Evolutionary conservation across 2,113 vertebrate species (phyloP), one percentile per base, ranked within the genome.

Genomic region (Porphyrio hochstetteri): DNA sequence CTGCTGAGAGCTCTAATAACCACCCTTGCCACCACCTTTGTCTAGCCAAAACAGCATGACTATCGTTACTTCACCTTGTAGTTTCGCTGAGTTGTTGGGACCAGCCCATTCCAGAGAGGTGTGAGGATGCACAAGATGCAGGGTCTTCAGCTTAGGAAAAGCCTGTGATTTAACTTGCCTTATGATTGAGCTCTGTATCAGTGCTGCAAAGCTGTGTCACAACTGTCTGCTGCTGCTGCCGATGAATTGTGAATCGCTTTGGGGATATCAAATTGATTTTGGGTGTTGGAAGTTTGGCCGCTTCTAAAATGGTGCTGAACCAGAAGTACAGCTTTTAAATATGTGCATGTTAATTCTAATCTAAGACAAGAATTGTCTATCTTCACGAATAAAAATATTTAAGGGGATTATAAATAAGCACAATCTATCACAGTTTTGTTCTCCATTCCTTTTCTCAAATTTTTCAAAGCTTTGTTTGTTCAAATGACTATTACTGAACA

Each of bases 401-500:
- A 56, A 76, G 25, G 42, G 61, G 57, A 35, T 79, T 64, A 7
- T 24, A 63, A 69, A 10, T 29, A 50, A 79, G 29, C 27, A 13
- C 65, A 71, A 7, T 19, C 11, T 55, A 46, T 13, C 55, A 38
- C 13, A 25, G 25, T 21, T 86, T 36, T 35, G n/a, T 46, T 64
- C 21, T 50, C 27, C 61, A 55, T 16, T 67, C 16, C 11, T 67
- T 85, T 46, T 24, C 71, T 92, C 12, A 1, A 29, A 12, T 25
- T 29, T 67, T 92, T 92, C 61, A 75, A 77, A 77, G 50, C 21
- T 83, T 82, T 6, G 8, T 76, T 92, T 94, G 35, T 65, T 83
- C 50, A 16, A n/a, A 4, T 16, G 44, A 25, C 55, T 77, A 7
- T 50, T 55, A 31, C 31, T 50, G 79, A 69, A 53, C 29, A 13